A percentile compares a stretch with the other conserved stretches of the same genome.
Conservation (phyloP, 2,113 vertebrate genomes). For the Grantiella picta region DNA sequence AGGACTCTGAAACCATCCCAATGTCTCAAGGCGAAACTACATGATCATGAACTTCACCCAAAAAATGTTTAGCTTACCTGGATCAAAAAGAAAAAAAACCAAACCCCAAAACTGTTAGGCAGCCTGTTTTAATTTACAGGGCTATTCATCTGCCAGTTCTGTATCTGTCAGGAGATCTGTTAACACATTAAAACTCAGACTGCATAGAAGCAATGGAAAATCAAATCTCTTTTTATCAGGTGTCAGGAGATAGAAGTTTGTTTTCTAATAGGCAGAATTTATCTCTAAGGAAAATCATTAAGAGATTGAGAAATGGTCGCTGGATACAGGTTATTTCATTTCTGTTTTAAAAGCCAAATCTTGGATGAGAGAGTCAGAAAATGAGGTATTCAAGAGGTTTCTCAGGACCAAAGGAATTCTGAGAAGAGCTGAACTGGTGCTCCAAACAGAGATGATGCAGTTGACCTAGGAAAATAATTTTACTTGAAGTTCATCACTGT, state of each 20-base stretch:
- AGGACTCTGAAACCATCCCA: background rate
- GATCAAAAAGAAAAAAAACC: background rate
- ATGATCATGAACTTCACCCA: background rate
- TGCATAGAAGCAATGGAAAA: background rate
- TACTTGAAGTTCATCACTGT: background rate
- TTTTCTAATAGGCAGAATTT: background rate
- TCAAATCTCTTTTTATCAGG: background rate
- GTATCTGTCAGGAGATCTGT: too few relatives aligned
- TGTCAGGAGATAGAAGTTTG: background rate
- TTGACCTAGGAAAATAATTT: background rate
- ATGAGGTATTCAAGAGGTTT: background rate
- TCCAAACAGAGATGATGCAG: background rate
- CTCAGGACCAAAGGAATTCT: background rate
- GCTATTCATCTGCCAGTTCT: too few relatives aligned
- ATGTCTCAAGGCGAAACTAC: background rate
- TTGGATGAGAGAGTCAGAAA: background rate
- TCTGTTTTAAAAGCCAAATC: background rate
- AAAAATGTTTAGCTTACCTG: background rate
- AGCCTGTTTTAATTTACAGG: too few relatives aligned
- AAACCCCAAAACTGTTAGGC: background rate
- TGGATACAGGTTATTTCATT: background rate
- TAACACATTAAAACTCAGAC: background rate
- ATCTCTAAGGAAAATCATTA: background rate
- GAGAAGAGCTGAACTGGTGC: fast-evolving
- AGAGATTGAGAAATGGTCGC: background rate